A percentile compares a stretch with the other conserved stretches of the same genome.
Evolutionary conservation across 2,797 vertebrate genomes (phyloP).

Genomic region (Eulemur mongoz): DNA sequence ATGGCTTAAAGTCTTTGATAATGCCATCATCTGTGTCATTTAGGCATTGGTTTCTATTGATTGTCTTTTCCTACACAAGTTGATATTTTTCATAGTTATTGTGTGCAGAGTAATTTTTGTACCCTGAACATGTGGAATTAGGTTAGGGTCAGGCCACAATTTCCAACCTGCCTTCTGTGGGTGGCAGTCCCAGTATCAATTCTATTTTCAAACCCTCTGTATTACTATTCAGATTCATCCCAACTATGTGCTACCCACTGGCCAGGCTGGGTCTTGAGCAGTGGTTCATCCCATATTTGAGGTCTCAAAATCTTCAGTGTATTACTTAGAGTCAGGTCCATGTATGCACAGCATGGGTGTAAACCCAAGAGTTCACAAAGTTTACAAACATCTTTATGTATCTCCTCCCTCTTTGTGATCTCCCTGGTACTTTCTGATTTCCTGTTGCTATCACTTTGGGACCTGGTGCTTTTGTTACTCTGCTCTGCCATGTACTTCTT

Average conservation of each 20-base stretch:
- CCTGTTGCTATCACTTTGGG: not conserved
- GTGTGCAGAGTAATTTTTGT: not conserved
- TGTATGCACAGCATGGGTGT: too few relatives aligned
- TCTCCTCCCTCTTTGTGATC: not conserved
- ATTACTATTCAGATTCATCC: not conserved
- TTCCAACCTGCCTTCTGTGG: not conserved
- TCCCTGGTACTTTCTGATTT: not conserved
- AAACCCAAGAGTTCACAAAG: not conserved
- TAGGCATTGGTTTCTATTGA: not conserved
- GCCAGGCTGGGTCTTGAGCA: not conserved
- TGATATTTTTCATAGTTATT: not conserved
- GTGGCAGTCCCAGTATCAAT: not conserved
- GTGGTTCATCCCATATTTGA: not conserved
- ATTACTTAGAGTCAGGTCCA: not conserved
- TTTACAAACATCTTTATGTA: not conserved
- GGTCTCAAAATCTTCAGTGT: not conserved
- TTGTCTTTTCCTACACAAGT: not conserved
- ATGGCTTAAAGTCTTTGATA: not conserved
- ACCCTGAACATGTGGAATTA: not conserved
- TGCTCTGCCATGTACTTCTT: not conserved
- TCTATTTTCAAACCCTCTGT: not conserved
- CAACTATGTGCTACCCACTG: rapidly evolving
- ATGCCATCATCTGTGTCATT: not conserved
- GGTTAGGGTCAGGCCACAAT: not conserved
- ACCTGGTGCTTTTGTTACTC: not conserved